Base-by-base conservation (phyloP, 1,140 invertebrate species). In the Argopecten irradians region DNA sequence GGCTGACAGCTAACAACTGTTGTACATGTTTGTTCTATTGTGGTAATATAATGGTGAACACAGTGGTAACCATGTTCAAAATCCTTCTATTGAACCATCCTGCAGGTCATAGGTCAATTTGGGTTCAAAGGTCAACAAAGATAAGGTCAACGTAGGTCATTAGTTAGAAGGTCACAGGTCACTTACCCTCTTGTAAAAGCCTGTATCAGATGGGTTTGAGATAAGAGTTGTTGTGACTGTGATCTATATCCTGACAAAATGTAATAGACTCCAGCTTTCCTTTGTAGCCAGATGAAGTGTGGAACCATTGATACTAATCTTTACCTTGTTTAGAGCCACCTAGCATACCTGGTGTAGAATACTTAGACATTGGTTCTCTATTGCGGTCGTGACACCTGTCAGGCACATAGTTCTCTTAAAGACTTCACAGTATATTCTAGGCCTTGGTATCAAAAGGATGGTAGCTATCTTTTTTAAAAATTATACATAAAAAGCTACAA, bases 11-110 rank as follows among this genome's bases (percentile, higher is more conserved):
- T 71, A n/a, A 71, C 55, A 71, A 28, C n/a, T 28, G 28, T 71
- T 71, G n/a, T 71, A 71, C 55, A 71, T 3, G 55, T 71, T 71
- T 71, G 22, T 71, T 7, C 55, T n/a, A 71, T 71, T 71, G 55
- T 71, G 55, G n/a, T 71, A n/a, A 71, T n/a, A 71, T 71, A 71
- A 71, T 71, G 55, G 55, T 71, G 55, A 71, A 28, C 55, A 71
- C n/a, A 3, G 55, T n/a, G n/a, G n/a, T n/a, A n/a, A n/a, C 43
- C 55, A 28, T 71, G 55, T 71, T 71, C 55, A n/a, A n/a, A 28
- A 71, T n/a, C 55, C 1, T 28, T 11, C 55, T 71, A 16, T 71
- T n/a, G 55, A 28, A 28, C 55, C 5, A 19, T 71, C 55, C 55
- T 71, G 1, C n/a, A n/a, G 19, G 55, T 71, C 55, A 71, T 28